phyloP scores from a whole-genome alignment of 2,888 invertebrate genomes.

The Pediacus dermestoides region DNA sequence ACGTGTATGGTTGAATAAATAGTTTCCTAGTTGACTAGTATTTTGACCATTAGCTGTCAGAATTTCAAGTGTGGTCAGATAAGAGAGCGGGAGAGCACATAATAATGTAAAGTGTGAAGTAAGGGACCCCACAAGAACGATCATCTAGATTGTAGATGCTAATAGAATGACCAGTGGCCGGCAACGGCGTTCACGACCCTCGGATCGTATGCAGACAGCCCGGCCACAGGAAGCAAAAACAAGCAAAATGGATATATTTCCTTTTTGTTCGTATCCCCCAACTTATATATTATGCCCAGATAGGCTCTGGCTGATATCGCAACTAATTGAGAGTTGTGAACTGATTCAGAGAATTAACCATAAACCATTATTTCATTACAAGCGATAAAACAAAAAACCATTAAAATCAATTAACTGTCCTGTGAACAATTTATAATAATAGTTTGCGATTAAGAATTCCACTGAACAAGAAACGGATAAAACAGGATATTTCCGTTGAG shows the following conservation, averaged over 20 bases:
- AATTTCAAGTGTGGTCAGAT: conserved; percentile 34
- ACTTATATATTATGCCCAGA: conserved; percentile 45
- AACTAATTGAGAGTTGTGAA: conserved; percentile 44
- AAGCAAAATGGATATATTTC: conserved; percentile 51
- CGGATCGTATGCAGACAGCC: conserved; percentile 29
- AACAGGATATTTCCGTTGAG: too few relatives aligned
- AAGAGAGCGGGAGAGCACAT: conserved; percentile 36
- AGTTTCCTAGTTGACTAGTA: too few relatives aligned
- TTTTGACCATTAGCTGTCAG: conserved; percentile 29
- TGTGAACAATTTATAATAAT: too few relatives aligned
- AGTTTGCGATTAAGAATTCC: too few relatives aligned
- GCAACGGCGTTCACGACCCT: conserved; percentile 30
- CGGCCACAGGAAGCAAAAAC: conserved; percentile 48
- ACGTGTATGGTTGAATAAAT: too few relatives aligned
- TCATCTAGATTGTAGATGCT: conserved; percentile 53
- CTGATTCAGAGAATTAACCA: conserved; percentile 42
- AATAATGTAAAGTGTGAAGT: conserved; percentile 46
- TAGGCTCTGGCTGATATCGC: conserved; percentile 41
- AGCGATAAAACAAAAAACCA: too few relatives aligned
- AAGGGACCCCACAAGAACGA: conserved; percentile 47
- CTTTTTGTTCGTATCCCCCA: conserved; percentile 45
- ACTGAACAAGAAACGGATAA: too few relatives aligned
- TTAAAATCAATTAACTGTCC: too few relatives aligned
- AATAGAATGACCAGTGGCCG: conserved; percentile 51
- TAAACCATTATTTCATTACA: conserved; percentile 6